Base-by-base conservation (phyloP, 2,888 invertebrate genomes). In the Drosophila peninsularis region DNA sequence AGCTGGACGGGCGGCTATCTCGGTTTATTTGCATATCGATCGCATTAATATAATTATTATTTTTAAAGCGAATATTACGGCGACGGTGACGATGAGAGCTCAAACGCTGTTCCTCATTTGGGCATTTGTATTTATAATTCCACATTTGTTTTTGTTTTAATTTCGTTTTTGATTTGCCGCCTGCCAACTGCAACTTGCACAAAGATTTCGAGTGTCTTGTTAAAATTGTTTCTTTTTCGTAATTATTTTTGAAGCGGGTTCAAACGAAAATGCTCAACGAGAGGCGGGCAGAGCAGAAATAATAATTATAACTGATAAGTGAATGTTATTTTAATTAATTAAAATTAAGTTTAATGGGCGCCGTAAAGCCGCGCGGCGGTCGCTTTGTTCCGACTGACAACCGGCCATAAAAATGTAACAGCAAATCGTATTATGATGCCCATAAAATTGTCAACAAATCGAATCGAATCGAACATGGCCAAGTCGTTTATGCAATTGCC, bases 291-390 rank as follows among this genome's bases (percentile, higher is more conserved):
- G 21, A 10, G 3, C 4, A 27, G n/a, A 30, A 30, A 30, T 57
- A 71, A 78, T 85, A 73, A 80, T 76, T 71, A 77, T 75, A 65
- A 72, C 60, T 66, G 82, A 82, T 79, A 84, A 79, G 61, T 68
- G 62, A 74, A 78, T 78, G 86, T 77, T 72, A 71, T 78, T 88
- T 80, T 80, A 86, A 86, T 88, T 88, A 88, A 89, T 88, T 88
- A 75, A 76, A 81, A 75, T 84, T 84, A 77, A 81, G 76, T 83
- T 80, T 81, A 79, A 78, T 83, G 77, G 62, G 68, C 36, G 41
- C 41, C 66, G 67, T 74, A 63, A 78, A 63, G 42, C 56, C 44
- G 47, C 50, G 61, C 9, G 65, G 42, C 81, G 53, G 65, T 37
- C 63, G 63, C 80, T 74, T 77, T 77, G 75, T 66, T 47, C 21